Evolutionary conservation across 92 coral and sea anemone genomes (phyloP), one percentile per base, ranked within the genome.

Genomic region (Parazoanthus darwini): DNA sequence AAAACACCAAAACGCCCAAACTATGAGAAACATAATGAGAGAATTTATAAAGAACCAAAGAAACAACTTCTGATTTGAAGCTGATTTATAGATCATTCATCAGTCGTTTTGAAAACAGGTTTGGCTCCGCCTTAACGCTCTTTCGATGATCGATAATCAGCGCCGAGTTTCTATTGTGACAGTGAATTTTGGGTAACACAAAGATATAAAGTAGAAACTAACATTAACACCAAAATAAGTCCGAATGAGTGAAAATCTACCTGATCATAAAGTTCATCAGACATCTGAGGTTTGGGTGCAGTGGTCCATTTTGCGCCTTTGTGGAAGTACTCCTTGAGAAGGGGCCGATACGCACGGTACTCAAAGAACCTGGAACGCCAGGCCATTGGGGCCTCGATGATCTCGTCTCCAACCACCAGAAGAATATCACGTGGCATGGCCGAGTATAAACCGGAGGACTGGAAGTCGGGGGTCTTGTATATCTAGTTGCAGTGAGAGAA

Each of bases 391-490:
- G 88, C 90, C 58, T 93, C 95, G 38, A 93, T 91, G 44, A 93
- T 85, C 50, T 93, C 95, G 36, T 93, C 74, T 8, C 95, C 95
- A 36, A 93, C 75, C 59, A 93, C 93, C 42, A 93, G 58, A 5
- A 93, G 79, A 58, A 91, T 88, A 59, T 93, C 95, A 20, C 95
- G 93, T 18, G 95, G 95, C 95, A 93, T 93, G 18, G 95, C 95
- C 20, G 95, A 88, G 76, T 91, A 91, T 81, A 93, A 23, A 14
- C 95, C 93, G 6, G 90, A 67, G 6, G 93, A 91, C 89, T 90
- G 85, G 72, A 93, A 93, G 65, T 93, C 93, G 1, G 95, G 93
- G 44, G 95, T 93, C 67, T 83, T 71, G 88, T 85, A 93, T 0
- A 74, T 86, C 95, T 93, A 46, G 13, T 70, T 42, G 39, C 63